Conservation (phyloP, 1,140 invertebrate species). For the Drosophila mayri region DNA sequence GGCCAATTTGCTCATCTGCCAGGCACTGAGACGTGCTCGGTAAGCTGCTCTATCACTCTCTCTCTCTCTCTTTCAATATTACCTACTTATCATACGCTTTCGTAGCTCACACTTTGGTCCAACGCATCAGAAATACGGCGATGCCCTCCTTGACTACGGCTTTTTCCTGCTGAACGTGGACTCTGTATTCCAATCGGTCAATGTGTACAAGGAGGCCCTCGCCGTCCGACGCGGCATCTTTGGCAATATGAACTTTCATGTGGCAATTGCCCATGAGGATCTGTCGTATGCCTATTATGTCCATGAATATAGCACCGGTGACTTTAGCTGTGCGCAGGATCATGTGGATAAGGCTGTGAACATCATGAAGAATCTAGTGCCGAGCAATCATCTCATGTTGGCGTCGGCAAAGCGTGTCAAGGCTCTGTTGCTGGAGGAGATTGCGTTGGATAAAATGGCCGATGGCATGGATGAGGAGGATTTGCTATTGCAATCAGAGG, state of each 20-base stretch:
- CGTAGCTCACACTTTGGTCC: slow-evolving; percentile 86
- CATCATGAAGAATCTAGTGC: slow-evolving; percentile 92
- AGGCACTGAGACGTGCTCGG: slow-evolving; percentile 91
- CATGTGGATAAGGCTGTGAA: slow-evolving; percentile 93
- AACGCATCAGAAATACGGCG: slow-evolving; percentile 92
- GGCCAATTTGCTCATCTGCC: slow-evolving; percentile 92
- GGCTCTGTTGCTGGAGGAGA: slow-evolving; percentile 96
- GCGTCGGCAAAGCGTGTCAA: slow-evolving; percentile 96
- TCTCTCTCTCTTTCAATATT: background rate
- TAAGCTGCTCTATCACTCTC: slow-evolving; percentile 74
- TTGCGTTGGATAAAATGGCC: slow-evolving; percentile 91
- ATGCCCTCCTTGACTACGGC: slow-evolving; percentile 94
- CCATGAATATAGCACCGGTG: slow-evolving; percentile 94
- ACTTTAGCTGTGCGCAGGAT: slow-evolving; percentile 92
- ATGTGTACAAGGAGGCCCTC: slow-evolving; percentile 93
- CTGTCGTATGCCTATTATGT: slow-evolving; percentile 96
- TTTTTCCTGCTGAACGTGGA: slow-evolving; percentile 97
- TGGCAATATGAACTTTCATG: slow-evolving; percentile 93
- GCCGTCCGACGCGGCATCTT: slow-evolving; percentile 91
- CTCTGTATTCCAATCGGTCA: slow-evolving; percentile 91
- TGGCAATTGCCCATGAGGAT: slow-evolving; percentile 95
- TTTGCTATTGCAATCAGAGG: slow-evolving; percentile 91
- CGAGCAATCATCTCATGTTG: slow-evolving; percentile 92
- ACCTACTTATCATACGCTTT: background rate
- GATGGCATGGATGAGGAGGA: slow-evolving; percentile 83